Evolutionary conservation across 2,797 vertebrate species (phyloP).

Genomic region (Acanthis flammea): DNA sequence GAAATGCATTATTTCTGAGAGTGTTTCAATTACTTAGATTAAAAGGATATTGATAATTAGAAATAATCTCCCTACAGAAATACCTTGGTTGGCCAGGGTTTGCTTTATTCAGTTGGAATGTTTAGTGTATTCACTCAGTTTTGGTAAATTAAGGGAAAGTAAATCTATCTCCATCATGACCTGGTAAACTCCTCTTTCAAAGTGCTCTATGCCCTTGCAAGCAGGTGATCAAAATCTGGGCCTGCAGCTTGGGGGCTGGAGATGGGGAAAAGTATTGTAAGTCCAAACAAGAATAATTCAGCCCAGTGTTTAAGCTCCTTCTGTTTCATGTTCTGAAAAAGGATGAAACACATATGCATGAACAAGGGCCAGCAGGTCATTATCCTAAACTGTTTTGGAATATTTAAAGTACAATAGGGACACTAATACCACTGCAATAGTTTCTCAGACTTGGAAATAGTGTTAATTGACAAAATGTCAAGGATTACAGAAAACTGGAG

Average conservation of each 20-base stretch:
- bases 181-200: not conserved
- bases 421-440: not conserved
- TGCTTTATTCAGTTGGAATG: not conserved
- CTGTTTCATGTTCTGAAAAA: not conserved
- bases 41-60: not conserved
- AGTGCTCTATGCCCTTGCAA: not conserved
- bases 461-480: rapidly evolving
- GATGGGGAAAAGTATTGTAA: not conserved
- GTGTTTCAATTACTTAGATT: not conserved
- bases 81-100: not conserved
- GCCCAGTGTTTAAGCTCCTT: not conserved
- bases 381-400: not conserved
- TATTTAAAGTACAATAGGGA: not conserved
- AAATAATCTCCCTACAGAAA: not conserved
- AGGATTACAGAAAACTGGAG: not conserved
- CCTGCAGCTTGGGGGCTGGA: not conserved
- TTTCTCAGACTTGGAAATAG: not conserved
- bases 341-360: not conserved
- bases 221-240: not conserved
- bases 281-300: not conserved
- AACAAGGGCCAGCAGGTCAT: not conserved
- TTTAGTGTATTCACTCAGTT: not conserved
- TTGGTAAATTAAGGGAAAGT: not conserved
- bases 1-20: not conserved
- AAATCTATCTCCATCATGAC: not conserved